Evolutionary conservation across 2,888 invertebrate genomes (phyloP), one percentile per base, ranked within the genome.

Genomic region (Acanthopleura granulata): DNA sequence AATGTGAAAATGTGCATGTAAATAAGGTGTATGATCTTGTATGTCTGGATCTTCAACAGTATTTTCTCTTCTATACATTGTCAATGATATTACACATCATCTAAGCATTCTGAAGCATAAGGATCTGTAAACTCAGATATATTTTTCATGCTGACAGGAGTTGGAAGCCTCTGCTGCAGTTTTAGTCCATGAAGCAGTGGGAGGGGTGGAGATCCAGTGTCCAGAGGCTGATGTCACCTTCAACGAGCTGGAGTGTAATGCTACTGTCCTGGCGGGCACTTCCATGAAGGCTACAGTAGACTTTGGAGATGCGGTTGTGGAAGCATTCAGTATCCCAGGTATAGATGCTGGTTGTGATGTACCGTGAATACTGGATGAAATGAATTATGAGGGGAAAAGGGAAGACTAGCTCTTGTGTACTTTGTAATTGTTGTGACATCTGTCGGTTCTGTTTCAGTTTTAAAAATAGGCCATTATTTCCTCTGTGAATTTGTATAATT

Each of bases 141-240:
- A 40, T 40, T 9, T 66, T 66, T 51, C n/a, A 16, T 16, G 25
- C 12, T 71, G 74, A 0, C 75, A 85, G 85, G 81, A 82, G 57
- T 76, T 77, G 50, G 73, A 79, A 30, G 83, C 83, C 12, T 80
- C 80, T 16, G 84, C 84, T 22, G 80, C 82, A 0, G 84, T 89
- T 15, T 74, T 81, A 29, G 85, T 89, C 0, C 80, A 85, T 49
- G 82, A 84, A 3, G 83, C 83, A 1, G 84, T 87, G 1, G 75
- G 78, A 18, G 78, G 77, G 15, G 77, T 87, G 9, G 77, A 76
- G 0, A 76, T 89, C 30, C 76, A 74, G 0, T 90, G 90, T 78
- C 87, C 88, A 0, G 69, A 77, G 0, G 79, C 82, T 49, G 85
- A 86, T 69, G 88, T 85, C 25, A 87, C 89, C 0, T 84, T 80